A percentile compares a stretch with the other conserved stretches of the same genome.
Conservation (phyloP, 2,888 invertebrate species). For the Athripsodes cinereus region DNA sequence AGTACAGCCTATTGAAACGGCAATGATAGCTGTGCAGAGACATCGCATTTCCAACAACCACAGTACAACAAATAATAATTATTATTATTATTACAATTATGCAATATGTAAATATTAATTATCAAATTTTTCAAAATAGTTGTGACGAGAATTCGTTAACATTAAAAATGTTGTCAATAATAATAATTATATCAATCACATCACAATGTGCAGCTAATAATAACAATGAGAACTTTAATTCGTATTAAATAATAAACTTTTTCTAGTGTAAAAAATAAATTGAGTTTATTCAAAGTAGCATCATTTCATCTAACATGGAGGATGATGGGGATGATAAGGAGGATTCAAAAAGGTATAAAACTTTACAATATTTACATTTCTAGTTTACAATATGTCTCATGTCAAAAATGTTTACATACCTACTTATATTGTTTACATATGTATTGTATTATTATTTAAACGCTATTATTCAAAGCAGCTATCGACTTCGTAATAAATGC, state of each 20-base stretch:
- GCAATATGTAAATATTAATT: not conserved
- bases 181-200: not conserved
- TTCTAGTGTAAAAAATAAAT: not conserved
- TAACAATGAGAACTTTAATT: not conserved
- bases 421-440: too few relatives aligned
- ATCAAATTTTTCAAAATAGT: not conserved
- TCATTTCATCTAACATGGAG: constrained; percentile 50
- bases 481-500: too few relatives aligned
- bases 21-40: not conserved
- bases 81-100: not conserved
- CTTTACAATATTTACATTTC: too few relatives aligned
- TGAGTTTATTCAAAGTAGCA: not conserved
- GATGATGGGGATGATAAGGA: constrained; percentile 82
- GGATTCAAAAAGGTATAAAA: constrained; percentile 78
- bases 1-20: not conserved
- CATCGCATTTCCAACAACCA: not conserved
- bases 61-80: not conserved
- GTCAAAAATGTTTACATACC: too few relatives aligned
- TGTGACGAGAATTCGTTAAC: not conserved
- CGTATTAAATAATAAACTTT: not conserved
- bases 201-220: not conserved
- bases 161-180: not conserved
- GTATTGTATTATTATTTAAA: too few relatives aligned
- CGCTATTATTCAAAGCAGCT: too few relatives aligned
- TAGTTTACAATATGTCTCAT: too few relatives aligned